A percentile compares a stretch with the other conserved stretches of the same genome.
Evolutionary conservation across 2,888 invertebrate species (phyloP).

Genomic region (Aleiodes leptofemur): DNA sequence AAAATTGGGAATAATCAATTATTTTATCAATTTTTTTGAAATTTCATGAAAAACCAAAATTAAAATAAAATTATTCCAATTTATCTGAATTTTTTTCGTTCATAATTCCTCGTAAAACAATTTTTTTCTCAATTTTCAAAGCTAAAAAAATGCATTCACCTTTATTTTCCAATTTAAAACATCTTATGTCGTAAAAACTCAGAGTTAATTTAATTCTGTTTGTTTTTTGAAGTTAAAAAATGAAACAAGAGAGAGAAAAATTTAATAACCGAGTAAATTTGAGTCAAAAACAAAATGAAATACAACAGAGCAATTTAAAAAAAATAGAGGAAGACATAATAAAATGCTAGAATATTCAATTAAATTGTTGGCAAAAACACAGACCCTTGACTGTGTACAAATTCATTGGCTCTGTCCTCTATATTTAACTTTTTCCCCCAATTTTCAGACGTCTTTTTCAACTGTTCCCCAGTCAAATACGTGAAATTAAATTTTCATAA

Average conservation of each 20-base stretch:
- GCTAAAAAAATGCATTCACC: neutral
- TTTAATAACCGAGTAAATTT: constrained; percentile 27
- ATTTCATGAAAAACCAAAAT: too few relatives aligned
- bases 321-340: neutral
- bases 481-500: constrained; percentile 34
- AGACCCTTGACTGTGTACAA: neutral
- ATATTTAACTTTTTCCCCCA: neutral
- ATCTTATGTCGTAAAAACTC: constrained; percentile 52
- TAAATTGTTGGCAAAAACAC: neutral
- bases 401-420: neutral
- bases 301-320: constrained; percentile 18
- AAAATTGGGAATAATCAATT: too few relatives aligned
- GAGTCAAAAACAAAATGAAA: constrained; percentile 53
- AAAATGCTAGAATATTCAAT: constrained; percentile 29
- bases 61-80: too few relatives aligned
- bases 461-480: neutral
- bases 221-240: constrained; percentile 41
- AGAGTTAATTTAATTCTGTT: constrained; percentile 55
- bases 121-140: too few relatives aligned
- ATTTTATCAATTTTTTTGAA: too few relatives aligned
- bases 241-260: constrained; percentile 22
- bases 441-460: neutral
- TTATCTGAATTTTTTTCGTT: too few relatives aligned
- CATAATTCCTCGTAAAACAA: too few relatives aligned
- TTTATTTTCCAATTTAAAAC: constrained; percentile 13